These are phyloP conservation scores for Holocentrus rufus DNA, from an alignment of 2,797 vertebrate genomes.

Conservation along the genomic window DNA sequence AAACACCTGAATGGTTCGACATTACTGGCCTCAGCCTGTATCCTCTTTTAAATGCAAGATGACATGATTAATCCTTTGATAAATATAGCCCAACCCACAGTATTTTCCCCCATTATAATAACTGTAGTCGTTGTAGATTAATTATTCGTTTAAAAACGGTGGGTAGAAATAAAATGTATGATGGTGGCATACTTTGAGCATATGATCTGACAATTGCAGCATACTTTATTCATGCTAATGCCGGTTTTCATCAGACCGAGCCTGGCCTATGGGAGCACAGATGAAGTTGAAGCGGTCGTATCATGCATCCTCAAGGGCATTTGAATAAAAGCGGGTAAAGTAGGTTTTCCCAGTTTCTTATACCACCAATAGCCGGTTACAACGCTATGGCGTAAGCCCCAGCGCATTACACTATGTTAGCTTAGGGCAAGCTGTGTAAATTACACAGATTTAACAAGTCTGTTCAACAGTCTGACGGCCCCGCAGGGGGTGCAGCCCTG, in stretches of 20 bases:
- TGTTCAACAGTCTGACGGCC: neutral
- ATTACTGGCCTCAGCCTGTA: neutral
- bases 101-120: neutral
- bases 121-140: neutral
- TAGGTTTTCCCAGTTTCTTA: neutral
- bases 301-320: conserved; percentile 41
- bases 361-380: neutral
- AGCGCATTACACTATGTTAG: neutral
- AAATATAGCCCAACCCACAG: too few species aligned
- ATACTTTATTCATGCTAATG: neutral
- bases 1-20: neutral
- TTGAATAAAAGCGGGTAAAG: conserved; percentile 30
- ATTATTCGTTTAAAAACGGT: neutral
- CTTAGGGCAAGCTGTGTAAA: neutral
- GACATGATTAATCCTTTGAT: neutral
- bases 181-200: too few species aligned
- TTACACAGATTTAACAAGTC: neutral
- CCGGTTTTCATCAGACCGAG: neutral
- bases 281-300: conserved; percentile 8
- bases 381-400: neutral
- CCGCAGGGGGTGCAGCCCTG: conserved; percentile 8
- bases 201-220: too few species aligned
- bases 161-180: neutral
- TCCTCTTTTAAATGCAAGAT: neutral
- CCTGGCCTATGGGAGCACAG: neutral